Conservation (phyloP, 1,140 invertebrate genomes). For the Telenomus remus region DNA sequence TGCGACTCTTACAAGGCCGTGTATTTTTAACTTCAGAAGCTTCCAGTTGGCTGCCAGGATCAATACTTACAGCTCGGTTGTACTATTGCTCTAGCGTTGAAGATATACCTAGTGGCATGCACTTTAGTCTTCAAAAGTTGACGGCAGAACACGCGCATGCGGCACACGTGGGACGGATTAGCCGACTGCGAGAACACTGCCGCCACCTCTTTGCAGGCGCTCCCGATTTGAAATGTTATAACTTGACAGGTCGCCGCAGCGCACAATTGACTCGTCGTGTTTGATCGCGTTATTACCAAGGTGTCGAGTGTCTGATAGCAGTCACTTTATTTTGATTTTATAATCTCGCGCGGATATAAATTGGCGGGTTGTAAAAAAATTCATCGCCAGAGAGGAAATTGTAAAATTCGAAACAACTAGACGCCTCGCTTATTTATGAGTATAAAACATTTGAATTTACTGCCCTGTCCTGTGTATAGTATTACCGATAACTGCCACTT, state of each 20-base stretch:
- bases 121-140: slow-evolving; percentile 48
- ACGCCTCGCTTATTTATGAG: no score
- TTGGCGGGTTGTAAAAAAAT: no score
- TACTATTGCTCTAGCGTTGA: slow-evolving; percentile 58
- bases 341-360: not conserved
- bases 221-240: slow-evolving; percentile 18
- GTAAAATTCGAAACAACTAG: no score
- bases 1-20: slow-evolving; percentile 64
- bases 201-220: slow-evolving; percentile 8
- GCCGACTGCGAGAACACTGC: slow-evolving; percentile 12
- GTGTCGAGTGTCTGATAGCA: not conserved
- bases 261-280: not conserved
- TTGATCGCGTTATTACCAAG: no score
- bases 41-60: slow-evolving; percentile 67
- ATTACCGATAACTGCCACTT: no score
- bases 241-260: slow-evolving; percentile 3
- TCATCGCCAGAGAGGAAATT: no score
- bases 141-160: slow-evolving; percentile 43
- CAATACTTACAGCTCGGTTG: slow-evolving; percentile 65
- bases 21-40: slow-evolving; percentile 72
- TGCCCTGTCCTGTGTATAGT: no score
- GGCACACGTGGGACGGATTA: slow-evolving; percentile 29
- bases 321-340: not conserved
- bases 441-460: no score
- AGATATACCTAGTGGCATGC: slow-evolving; percentile 52